Percentiles rank a stretch among this genome's conserved stretches.
These are phyloP conservation scores for Xiphophorus hellerii DNA, from an alignment of 2,113 vertebrate species.

Conservation along the genomic window DNA sequence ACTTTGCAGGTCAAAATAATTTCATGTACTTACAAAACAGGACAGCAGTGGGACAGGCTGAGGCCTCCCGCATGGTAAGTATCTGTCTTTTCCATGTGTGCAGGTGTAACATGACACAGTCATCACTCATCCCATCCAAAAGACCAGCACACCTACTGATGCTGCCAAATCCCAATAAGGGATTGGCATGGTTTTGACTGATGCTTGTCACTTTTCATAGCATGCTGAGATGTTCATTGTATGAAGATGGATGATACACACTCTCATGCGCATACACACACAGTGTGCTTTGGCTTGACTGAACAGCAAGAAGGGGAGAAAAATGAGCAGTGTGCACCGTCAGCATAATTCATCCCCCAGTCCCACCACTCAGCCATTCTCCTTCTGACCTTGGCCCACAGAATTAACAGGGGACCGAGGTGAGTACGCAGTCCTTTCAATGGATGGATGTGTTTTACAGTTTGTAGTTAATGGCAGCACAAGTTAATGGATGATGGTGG, in stretches of 20 bases:
- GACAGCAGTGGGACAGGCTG: not conserved
- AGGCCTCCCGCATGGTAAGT: not conserved
- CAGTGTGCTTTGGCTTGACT: conserved; percentile 41
- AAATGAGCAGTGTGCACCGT: conserved; percentile 37
- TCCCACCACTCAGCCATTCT: conserved; percentile 33
- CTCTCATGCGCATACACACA: not conserved
- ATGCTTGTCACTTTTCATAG: conserved; percentile 18
- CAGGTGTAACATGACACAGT: conserved; percentile 31
- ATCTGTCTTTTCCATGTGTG: conserved; percentile 16
- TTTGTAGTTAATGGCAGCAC: conserved; percentile 23
- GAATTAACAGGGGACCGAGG: conserved; percentile 44
- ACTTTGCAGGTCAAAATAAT: not conserved
- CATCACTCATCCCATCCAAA: conserved; percentile 42
- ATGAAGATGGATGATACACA: conserved; percentile 54
- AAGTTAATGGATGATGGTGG: conserved; percentile 24
- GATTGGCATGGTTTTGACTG: conserved; percentile 30
- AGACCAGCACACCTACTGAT: conserved; percentile 11
- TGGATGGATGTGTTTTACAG: conserved; percentile 47
- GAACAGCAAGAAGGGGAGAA: conserved; percentile 11
- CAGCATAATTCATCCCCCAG: conserved; percentile 58
- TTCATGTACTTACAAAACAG: not conserved
- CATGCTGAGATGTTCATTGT: not conserved
- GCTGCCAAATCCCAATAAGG: conserved; percentile 28
- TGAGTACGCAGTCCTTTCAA: conserved; percentile 35
- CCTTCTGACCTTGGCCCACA: conserved; percentile 59